Evolutionary conservation across 2,797 vertebrate genomes (phyloP), one percentile per base, ranked within the genome.

Genomic region (Peromyscus aztecus): DNA sequence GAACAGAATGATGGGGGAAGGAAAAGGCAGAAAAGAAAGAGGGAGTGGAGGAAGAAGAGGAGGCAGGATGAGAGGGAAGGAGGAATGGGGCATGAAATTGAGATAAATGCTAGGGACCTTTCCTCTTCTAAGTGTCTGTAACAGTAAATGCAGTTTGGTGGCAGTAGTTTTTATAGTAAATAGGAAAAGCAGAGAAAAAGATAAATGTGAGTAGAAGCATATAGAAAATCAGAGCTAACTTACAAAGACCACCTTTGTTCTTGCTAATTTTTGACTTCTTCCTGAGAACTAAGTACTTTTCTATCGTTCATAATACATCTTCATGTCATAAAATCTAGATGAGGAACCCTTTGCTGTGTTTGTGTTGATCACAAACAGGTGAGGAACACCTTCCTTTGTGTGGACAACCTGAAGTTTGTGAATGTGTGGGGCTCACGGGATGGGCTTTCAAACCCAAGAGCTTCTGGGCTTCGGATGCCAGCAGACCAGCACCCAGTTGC

Each of bases 211-310:
- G 0, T 14, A 85, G 23, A 73, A 81, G 13, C 21, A 16, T 2
- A 81, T 57, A 94, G 6, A 61, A 78, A 71, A 43, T 21, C 57
- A 69, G 40, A 81, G 4, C 43, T 81, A 83, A 93, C n/a, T 14
- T 46, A 81, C 57, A 52, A 97, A n/a, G 63, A 80, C 34, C 37
- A 89, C 6, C 61, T 57, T 75, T 57, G 9, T 55, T 96, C n/a
- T 14, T 23, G 57, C 3, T 75, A n/a, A 13, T 29, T 95, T 96
- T 12, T 9, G 57, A 52, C 76, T 94, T 86, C 4, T 90, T 93
- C 55, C 46, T 61, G 46, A 78, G 24, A 14, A 29, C 34, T 93
- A n/a, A 3, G 5, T 61, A 27, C 16, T 52, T 34, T 46, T 85
- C 46, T 73, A 23, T 9, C 0, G 63, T 92, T 78, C 27, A 23